phyloP scores from a whole-genome alignment of 2,888 invertebrate genomes.

The Patella ulyssiponensis region DNA sequence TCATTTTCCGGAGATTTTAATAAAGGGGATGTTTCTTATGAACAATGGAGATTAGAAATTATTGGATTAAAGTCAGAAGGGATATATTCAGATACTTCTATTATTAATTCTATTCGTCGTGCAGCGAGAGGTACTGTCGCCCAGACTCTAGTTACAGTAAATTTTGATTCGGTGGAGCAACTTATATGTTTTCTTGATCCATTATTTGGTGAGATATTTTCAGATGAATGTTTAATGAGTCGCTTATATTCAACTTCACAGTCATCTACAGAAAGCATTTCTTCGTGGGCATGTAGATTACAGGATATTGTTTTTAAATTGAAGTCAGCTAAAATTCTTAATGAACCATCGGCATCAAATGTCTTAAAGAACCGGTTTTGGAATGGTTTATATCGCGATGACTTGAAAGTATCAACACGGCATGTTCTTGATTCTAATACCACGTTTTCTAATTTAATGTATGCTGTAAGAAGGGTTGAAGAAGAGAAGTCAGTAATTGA shows the following conservation, averaged over 20 bases:
- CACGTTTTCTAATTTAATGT: too few relatives aligned
- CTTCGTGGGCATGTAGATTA: slow-evolving; percentile 3
- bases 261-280: background rate
- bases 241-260: background rate
- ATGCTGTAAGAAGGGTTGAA: too few relatives aligned
- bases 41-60: background rate
- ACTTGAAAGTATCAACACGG: too few relatives aligned
- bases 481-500: too few relatives aligned
- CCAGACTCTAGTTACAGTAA: background rate
- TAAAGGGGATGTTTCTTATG: slow-evolving; percentile 8
- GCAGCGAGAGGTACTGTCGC: background rate
- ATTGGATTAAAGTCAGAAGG: background rate
- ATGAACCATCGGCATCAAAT: background rate
- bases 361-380: too few relatives aligned
- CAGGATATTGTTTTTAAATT: background rate
- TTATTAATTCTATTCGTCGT: background rate
- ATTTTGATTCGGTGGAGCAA: background rate
- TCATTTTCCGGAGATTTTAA: background rate
- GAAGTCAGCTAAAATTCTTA: background rate
- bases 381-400: too few relatives aligned
- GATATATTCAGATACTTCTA: background rate
- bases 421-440: too few relatives aligned
- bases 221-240: background rate
- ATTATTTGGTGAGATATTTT: background rate
- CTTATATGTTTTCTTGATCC: background rate